Evolutionary conservation across 1,140 invertebrate species (phyloP), one percentile per base, ranked within the genome.

Genomic region (Wasmannia auropunctata): DNA sequence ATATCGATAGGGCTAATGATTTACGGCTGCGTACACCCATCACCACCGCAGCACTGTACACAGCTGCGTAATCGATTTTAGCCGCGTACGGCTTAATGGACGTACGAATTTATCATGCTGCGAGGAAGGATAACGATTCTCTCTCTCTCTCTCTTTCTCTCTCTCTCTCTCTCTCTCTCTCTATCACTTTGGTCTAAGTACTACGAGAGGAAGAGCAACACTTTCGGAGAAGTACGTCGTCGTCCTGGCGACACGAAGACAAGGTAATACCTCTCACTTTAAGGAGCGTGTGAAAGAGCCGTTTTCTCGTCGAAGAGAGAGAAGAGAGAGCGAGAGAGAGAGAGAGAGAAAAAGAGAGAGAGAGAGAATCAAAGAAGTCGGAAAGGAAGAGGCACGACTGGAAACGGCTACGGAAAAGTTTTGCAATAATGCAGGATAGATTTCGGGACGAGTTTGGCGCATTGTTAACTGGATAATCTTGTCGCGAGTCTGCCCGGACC

Each of bases 361-460:
- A 58, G 56, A 8, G 43, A 22, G 34, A 58, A 7, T 31, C 51
- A n/a, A 28, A 75, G n/a, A 25, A 34, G 37, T 28, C 40, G 40
- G 37, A 65, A 31, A 67, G n/a, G 40, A 34, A 40, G 14, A 49
- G 14, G n/a, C 60, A 22, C 19, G 76, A 11, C 62, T 34, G 46
- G 19, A 81, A 85, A 72, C 77, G 87, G 86, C 87, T 83, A 85
- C 60, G 90, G 86, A 86, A 90, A 94, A 93, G 91, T 93, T 94
- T 93, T 62, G 88, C 89, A 92, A 93, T 92, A 94, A 92, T 87
- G 88, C 86, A 86, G 86, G 88, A 91, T 91, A 84, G 87, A 80
- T 89, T 84, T 83, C 34, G 11, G 22, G 67, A 11, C 3, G 54
- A 88, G 63, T 89, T 89, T 60, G 81, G 69, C 37, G 63, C 62